These are phyloP conservation scores for Spongia lamella DNA, from an alignment of 37 sponge, comb jelly and placozoan genomes.

Conservation along the genomic window DNA sequence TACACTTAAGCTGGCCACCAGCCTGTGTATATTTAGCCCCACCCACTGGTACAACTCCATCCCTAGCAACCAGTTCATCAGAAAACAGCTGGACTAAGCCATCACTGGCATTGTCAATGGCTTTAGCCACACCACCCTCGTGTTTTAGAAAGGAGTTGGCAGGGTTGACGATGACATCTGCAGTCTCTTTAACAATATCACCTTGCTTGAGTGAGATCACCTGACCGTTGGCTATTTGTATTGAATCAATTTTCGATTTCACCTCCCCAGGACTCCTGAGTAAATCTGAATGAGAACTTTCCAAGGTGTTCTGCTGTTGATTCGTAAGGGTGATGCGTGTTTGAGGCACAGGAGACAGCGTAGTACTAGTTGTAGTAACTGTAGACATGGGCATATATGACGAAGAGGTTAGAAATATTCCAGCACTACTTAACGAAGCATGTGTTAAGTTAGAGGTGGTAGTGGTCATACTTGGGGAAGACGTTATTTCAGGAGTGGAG, in stretches of 20 bases:
- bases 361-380: too few relatives aligned
- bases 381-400: too few relatives aligned
- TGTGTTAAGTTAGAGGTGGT: too few relatives aligned
- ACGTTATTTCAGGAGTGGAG: too few relatives aligned
- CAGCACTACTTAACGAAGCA: too few relatives aligned
- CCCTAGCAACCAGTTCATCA: background rate
- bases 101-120: slow-evolving; percentile 5
- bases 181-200: slow-evolving; percentile 4
- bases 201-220: background rate
- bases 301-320: too few relatives aligned
- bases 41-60: slow-evolving; percentile 1
- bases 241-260: slow-evolving; percentile 4
- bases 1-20: slow-evolving; percentile 12
- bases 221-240: background rate
- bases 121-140: background rate
- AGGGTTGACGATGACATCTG: slow-evolving; percentile 2
- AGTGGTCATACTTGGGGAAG: too few relatives aligned
- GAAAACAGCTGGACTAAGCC: background rate
- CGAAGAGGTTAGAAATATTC: too few relatives aligned
- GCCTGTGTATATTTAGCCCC: background rate
- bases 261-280: background rate
- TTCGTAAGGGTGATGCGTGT: too few relatives aligned
- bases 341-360: too few relatives aligned
- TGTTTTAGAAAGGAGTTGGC: background rate
- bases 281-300: background rate